Conservation (phyloP, 2,888 invertebrate genomes). For the Eumacrocentrus americanus region DNA sequence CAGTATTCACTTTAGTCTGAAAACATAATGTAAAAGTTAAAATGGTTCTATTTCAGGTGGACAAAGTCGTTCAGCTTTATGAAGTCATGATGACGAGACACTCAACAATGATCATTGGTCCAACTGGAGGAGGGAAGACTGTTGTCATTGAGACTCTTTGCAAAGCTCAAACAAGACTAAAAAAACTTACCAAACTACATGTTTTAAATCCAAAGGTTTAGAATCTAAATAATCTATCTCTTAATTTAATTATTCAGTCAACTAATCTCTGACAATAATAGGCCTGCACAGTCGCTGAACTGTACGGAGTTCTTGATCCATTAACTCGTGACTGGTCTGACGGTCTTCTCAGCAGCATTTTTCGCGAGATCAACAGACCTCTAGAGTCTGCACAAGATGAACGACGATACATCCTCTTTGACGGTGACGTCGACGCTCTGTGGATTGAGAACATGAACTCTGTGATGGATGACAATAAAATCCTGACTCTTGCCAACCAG, state of each 20-base stretch:
- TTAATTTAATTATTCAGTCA: not conserved
- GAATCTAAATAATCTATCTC: not conserved
- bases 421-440: conserved; percentile 91
- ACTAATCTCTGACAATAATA: conserved; percentile 46
- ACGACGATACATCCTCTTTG: conserved; percentile 84
- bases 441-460: conserved; percentile 99
- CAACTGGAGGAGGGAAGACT: conserved; percentile 91
- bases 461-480: conserved; percentile 93
- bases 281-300: conserved; percentile 87
- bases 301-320: conserved; percentile 88
- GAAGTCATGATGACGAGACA: conserved; percentile 96
- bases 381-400: conserved; percentile 68
- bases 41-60: conserved; percentile 66
- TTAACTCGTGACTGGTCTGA: conserved; percentile 91
- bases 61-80: conserved; percentile 88
- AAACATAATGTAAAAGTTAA: too few relatives aligned
- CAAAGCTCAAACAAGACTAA: conserved; percentile 78
- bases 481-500: conserved; percentile 89
- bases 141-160: conserved; percentile 79
- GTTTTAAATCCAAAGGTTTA: conserved; percentile 84
- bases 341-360: conserved; percentile 88
- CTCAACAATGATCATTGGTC: conserved; percentile 90
- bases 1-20: too few relatives aligned
- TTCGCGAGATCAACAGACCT: conserved; percentile 87
- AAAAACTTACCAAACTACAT: conserved; percentile 78